Percentiles rank a stretch among this genome's conserved stretches.
Evolutionary conservation across 2,797 vertebrate species (phyloP).

Genomic region (Sebastes itinus): DNA sequence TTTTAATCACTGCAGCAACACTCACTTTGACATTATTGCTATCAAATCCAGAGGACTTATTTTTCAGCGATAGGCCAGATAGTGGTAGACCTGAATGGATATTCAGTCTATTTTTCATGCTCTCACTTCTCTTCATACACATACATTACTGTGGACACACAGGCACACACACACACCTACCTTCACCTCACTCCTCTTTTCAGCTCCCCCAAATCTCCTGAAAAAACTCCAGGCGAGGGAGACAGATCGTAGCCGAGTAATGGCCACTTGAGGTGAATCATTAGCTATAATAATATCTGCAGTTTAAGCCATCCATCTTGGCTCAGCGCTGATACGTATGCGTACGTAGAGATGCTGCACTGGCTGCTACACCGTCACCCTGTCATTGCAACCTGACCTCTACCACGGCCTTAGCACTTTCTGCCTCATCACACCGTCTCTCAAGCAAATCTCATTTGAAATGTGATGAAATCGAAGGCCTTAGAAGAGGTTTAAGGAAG

Average conservation of each 20-base stretch:
- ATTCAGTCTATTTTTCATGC: constrained; percentile 13
- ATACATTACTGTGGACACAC: not conserved
- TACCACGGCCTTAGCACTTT: not conserved
- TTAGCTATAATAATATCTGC: constrained; percentile 83
- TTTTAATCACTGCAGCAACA: not conserved
- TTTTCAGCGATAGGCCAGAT: constrained; percentile 23
- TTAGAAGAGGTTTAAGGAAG: not conserved
- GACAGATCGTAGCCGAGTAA: constrained; percentile 70
- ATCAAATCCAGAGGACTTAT: constrained; percentile 22
- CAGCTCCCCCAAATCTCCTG: constrained; percentile 28
- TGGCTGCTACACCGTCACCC: constrained; percentile 29
- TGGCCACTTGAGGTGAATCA: constrained; percentile 82
- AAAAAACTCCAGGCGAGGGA: constrained; percentile 36
- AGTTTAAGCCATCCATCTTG: constrained; percentile 73
- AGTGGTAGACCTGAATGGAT: constrained; percentile 20
- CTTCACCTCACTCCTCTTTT: constrained; percentile 29
- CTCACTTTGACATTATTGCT: constrained; percentile 10
- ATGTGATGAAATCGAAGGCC: constrained; percentile 1
- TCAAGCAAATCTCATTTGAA: constrained; percentile 18
- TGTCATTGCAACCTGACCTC: constrained; percentile 13
- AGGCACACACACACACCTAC: not conserved
- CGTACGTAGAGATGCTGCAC: constrained; percentile 34
- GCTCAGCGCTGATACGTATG: constrained; percentile 42
- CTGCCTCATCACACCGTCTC: constrained; percentile 15
- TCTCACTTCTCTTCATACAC: not conserved